A percentile compares a stretch with the other conserved stretches of the same genome.
phyloP scores from a whole-genome alignment of 2,888 invertebrate species.

The Cephus pulcher region DNA sequence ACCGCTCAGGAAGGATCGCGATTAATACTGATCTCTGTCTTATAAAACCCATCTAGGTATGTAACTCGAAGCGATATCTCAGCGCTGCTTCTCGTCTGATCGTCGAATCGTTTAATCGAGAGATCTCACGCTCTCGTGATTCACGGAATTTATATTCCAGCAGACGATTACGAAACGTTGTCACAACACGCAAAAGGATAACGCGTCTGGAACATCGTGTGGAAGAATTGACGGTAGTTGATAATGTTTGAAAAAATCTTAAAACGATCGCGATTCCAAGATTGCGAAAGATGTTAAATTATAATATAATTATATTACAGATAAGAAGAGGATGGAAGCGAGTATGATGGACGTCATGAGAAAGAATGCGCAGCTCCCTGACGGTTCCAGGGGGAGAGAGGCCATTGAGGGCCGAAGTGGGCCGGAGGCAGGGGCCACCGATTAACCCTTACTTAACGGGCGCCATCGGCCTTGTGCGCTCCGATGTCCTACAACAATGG shows the following conservation, averaged over 20 bases:
- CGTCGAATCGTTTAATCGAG: slow-evolving; percentile 19
- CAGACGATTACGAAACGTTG: slow-evolving; percentile 48
- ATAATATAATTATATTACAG: neutral
- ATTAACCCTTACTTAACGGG: slow-evolving; percentile 50
- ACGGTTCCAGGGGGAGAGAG: slow-evolving; percentile 7
- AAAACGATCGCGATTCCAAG: no score
- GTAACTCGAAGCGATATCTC: slow-evolving; percentile 2
- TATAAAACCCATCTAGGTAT: neutral
- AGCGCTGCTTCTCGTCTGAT: neutral
- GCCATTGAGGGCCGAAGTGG: slow-evolving; percentile 21
- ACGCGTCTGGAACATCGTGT: slow-evolving; percentile 23
- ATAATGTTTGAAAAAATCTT: no score
- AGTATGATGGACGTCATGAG: slow-evolving; percentile 12
- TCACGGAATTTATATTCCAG: slow-evolving; percentile 33
- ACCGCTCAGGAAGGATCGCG: no score
- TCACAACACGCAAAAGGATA: slow-evolving; percentile 47
- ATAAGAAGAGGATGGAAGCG: neutral
- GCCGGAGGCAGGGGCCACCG: slow-evolving; percentile 35
- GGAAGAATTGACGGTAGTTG: slow-evolving; percentile 6
- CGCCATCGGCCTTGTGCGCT: slow-evolving; percentile 38
- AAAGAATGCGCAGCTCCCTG: slow-evolving; percentile 18
- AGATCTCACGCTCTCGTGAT: slow-evolving; percentile 45
- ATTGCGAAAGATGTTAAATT: no score
- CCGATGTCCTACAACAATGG: slow-evolving; percentile 55
- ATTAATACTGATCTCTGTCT: neutral